Evolutionary conservation across 2,797 vertebrate genomes (phyloP), one percentile per base, ranked within the genome.

Genomic region (Danio albolineatus): DNA sequence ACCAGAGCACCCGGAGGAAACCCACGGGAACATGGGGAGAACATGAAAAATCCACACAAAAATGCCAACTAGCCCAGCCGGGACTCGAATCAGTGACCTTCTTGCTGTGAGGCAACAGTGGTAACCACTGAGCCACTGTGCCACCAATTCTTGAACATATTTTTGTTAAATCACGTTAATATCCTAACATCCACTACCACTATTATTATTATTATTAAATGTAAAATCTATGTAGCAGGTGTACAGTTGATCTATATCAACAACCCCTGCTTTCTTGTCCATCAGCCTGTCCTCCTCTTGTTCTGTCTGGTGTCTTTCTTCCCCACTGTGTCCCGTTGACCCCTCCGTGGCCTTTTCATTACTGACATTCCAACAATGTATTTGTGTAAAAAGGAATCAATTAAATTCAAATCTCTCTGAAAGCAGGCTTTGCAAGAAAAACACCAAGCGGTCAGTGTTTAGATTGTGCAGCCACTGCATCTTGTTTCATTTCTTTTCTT

Each of bases 311-410:
- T 79, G 65, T 89, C 91, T 90, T 89, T 87, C 74, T 71, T 82
- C 74, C 85, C 86, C 10, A 28, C 51, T 39, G 46, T 51, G 60
- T 82, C 84, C 82, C 85, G 82, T 79, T 92, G 91, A 93, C 91
- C 89, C 90, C 83, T 81, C 54, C 41, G 78, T 91, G 89, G 86
- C 91, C 89, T 89, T 92, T 92, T 91, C 89, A 90, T 94, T 91
- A 90, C 87, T 83, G 87, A 85, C 88, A 90, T 90, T 93, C 91
- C 87, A 88, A 91, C 91, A 90, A 90, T 79, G 54, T 94, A 91
- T 94, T 95, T 95, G 85, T 94, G 90, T 93, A 90, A 92, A 95
- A 92, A 92, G 90, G 92, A 94, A 94, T 93, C 92, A 94, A 93
- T 94, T 93, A 93, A 94, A 93, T 91, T 89, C 81, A 89, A 92